Percentiles rank a stretch among this genome's conserved stretches.
phyloP scores from a whole-genome alignment of 2,113 vertebrate species.

The Puntigrus tetrazona region DNA sequence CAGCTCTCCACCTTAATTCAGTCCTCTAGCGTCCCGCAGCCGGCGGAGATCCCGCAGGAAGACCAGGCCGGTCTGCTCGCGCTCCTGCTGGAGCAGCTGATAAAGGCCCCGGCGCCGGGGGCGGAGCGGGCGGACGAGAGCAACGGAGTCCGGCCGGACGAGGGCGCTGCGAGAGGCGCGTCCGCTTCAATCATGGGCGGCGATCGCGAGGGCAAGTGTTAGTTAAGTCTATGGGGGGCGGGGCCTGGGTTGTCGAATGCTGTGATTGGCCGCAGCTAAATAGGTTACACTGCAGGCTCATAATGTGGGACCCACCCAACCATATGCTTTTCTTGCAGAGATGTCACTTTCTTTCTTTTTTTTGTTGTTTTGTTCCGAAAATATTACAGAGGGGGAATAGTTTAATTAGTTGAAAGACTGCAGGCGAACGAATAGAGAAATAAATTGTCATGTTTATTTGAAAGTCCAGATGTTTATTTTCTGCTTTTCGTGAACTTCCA shows the following conservation, averaged over 20 bases:
- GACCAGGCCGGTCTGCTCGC: constrained; percentile 92
- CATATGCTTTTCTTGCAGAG: constrained; percentile 39
- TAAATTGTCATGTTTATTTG: constrained; percentile 43
- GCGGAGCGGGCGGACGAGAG: constrained; percentile 84
- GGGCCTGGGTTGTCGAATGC: constrained; percentile 41
- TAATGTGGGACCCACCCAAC: constrained; percentile 35
- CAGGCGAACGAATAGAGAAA: constrained; percentile 40
- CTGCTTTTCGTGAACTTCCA: constrained; percentile 26
- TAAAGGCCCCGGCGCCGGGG: constrained; percentile 87
- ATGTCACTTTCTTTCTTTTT: constrained; percentile 21
- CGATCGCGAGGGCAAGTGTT: constrained; percentile 83
- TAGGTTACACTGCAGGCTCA: too few species aligned
- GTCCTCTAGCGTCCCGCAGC: constrained; percentile 78
- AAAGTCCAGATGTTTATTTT: constrained; percentile 36
- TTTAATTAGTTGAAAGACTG: constrained; percentile 19
- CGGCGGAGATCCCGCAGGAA: constrained; percentile 78
- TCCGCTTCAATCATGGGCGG: constrained; percentile 67
- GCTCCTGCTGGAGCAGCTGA: constrained; percentile 91
- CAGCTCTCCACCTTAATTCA: constrained; percentile 87
- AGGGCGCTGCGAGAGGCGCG: constrained; percentile 75
- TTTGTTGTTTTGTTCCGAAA: constrained; percentile 34
- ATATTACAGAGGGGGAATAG: constrained; percentile 12
- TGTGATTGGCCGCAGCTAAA: constrained; percentile 49
- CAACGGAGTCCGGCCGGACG: constrained; percentile 86
- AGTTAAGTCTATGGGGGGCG: constrained; percentile 75